A percentile compares a stretch with the other conserved stretches of the same genome.
Evolutionary conservation across 1,140 invertebrate genomes (phyloP).

Genomic region (Mylabris phalerata): DNA sequence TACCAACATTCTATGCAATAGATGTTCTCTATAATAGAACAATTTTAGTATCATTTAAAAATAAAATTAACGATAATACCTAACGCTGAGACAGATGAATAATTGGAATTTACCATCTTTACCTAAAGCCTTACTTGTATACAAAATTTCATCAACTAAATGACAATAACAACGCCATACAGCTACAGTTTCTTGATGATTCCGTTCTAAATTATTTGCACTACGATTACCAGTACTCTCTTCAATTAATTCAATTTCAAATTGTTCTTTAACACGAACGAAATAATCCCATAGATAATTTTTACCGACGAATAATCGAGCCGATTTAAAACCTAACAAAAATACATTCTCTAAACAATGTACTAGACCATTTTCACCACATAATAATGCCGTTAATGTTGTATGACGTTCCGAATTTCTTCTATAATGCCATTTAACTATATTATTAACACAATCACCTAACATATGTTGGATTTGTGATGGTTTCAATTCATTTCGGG

Average conservation of each 20-base stretch:
- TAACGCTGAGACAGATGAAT: constrained; percentile 85
- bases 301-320: constrained; percentile 86
- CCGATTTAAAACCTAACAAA: constrained; percentile 85
- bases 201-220: constrained; percentile 41
- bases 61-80: constrained; percentile 48
- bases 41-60: not conserved
- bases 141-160: constrained; percentile 76
- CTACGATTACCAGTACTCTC: constrained; percentile 45
- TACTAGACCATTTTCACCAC: constrained; percentile 91
- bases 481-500: constrained; percentile 40
- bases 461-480: constrained; percentile 55
- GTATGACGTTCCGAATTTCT: constrained; percentile 71
- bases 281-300: constrained; percentile 98
- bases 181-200: constrained; percentile 55
- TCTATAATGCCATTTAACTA: constrained; percentile 93
- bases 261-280: constrained; percentile 77
- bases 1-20: constrained; percentile 80
- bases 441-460: constrained; percentile 92
- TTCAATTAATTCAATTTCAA: constrained; percentile 65
- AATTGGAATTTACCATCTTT: constrained; percentile 98
- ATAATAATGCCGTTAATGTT: constrained; percentile 86
- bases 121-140: constrained; percentile 76
- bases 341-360: constrained; percentile 91
- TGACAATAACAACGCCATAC: constrained; percentile 72
- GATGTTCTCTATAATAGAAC: constrained; percentile 70